Evolutionary conservation across 2,888 invertebrate species (phyloP), one percentile per base, ranked within the genome.

Genomic region (Lamproptera curius): DNA sequence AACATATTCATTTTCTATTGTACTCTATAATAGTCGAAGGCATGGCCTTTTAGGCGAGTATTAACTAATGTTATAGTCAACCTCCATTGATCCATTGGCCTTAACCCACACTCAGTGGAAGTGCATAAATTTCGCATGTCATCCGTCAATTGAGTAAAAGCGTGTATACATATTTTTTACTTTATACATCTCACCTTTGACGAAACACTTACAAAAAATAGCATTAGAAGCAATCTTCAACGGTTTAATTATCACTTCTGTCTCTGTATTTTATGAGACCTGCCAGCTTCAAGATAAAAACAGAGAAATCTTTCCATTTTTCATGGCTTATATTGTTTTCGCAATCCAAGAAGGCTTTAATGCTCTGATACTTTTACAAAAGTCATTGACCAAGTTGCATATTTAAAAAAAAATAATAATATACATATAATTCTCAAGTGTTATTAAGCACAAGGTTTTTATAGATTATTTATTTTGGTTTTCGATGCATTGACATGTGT

Each of bases 301-400:
- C 13, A 26, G 31, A 15, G 14, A 41, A 47, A 35, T 47, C 44
- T 54, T 16, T 43, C 44, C 50, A 55, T 49, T 54, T 51, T 51
- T 52, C 54, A 58, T 55, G 42, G 50, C 40, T 53, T 53, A 52
- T 46, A 57, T 58, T 58, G 55, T 57, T 61, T 61, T 57, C 57
- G 53, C 49, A 56, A 62, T 54, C 51, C 16, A 50, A 38, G 53
- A 52, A 57, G 54, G 53, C 48, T 58, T 58, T 52, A 58, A 54
- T 56, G 57, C 56, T 59, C 57, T 56, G 52, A 54, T 62, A 61
- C 58, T 61, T 59, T 61, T 62, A 59, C 59, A 52, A 60, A 60
- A 59, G 56, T 57, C 58, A 61, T 61, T 61, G 61, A 56, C 58
- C 55, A 60, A 58, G 53, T 54, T 60, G 57, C 54, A 56, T 61